Evolutionary conservation across 2,113 vertebrate species (phyloP).

Genomic region (Sapayoa aenigma): DNA sequence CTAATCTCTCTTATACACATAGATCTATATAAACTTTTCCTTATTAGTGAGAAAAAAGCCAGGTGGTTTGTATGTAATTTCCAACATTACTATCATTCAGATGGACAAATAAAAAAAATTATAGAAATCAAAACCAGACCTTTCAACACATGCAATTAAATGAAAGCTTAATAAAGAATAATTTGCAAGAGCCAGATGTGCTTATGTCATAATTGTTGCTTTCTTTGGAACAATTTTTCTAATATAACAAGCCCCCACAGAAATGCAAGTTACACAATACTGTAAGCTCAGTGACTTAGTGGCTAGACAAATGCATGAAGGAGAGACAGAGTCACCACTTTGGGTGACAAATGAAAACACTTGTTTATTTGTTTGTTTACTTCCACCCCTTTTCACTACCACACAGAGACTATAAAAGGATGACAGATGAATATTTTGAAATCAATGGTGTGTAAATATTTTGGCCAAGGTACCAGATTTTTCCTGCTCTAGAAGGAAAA

Average conservation of each 20-base stretch:
- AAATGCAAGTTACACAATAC: slow-evolving; percentile 83
- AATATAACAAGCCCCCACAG: slow-evolving; percentile 79
- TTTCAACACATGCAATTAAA: slow-evolving; percentile 84
- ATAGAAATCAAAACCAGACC: slow-evolving; percentile 82
- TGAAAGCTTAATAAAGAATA: slow-evolving; percentile 85
- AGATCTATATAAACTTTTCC: slow-evolving; percentile 70
- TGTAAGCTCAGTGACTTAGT: slow-evolving; percentile 73
- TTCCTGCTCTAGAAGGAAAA: not conserved
- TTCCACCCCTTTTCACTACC: not conserved
- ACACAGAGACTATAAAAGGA: not conserved
- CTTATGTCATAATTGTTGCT: slow-evolving; percentile 86
- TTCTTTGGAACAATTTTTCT: slow-evolving; percentile 85
- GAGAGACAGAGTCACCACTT: slow-evolving; percentile 32
- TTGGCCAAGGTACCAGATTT: not conserved
- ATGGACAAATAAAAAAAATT: slow-evolving; percentile 84
- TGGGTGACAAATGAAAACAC: slow-evolving; percentile 8
- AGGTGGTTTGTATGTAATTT: slow-evolving; percentile 79
- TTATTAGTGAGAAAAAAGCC: slow-evolving; percentile 69
- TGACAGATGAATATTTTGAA: not conserved
- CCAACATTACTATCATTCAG: slow-evolving; percentile 78
- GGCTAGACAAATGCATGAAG: slow-evolving; percentile 48
- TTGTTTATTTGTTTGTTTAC: not conserved
- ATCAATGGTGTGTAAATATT: not conserved
- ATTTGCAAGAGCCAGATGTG: slow-evolving; percentile 84
- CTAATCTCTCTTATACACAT: slow-evolving; percentile 52